These are phyloP conservation scores for Neosalanx taihuensis DNA, from an alignment of 2,797 vertebrate species.

Conservation along the genomic window DNA sequence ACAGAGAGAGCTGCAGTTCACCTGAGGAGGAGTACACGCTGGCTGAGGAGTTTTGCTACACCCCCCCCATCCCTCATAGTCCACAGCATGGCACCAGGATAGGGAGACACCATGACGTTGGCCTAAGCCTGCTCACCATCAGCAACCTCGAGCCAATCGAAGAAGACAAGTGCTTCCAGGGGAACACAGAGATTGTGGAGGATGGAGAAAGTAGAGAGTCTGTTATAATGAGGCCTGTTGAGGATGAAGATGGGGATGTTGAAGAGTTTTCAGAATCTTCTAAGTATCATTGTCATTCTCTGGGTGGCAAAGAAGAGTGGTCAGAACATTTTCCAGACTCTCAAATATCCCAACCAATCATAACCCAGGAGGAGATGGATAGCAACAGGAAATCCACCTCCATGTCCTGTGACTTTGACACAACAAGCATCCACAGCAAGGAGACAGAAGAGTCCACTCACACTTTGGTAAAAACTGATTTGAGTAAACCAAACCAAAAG, in stretches of 20 bases:
- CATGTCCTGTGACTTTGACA: slow-evolving; percentile 47
- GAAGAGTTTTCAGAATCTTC: neutral
- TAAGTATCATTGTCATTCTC: no score
- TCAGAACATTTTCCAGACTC: slow-evolving; percentile 32
- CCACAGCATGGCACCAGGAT: slow-evolving; percentile 33
- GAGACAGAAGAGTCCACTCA: slow-evolving; percentile 42
- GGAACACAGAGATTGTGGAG: slow-evolving; percentile 24
- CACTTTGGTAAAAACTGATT: slow-evolving; percentile 45
- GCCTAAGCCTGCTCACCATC: slow-evolving; percentile 32
- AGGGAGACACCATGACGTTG: slow-evolving; percentile 34
- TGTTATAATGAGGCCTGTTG: slow-evolving; percentile 37
- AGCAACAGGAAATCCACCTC: slow-evolving; percentile 40
- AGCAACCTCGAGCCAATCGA: slow-evolving; percentile 60
- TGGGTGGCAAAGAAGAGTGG: slow-evolving; percentile 6
- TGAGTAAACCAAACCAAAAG: slow-evolving; percentile 65
- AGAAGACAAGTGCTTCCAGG: slow-evolving; percentile 49
- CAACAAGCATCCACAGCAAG: slow-evolving; percentile 49
- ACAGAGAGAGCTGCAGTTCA: slow-evolving; percentile 13
- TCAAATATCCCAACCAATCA: slow-evolving; percentile 21
- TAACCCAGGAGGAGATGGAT: slow-evolving; percentile 35
- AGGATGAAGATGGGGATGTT: slow-evolving; percentile 22
- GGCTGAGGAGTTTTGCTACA: slow-evolving; percentile 19
- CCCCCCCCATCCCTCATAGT: slow-evolving; percentile 7
- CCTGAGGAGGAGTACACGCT: slow-evolving; percentile 17
- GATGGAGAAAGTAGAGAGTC: slow-evolving; percentile 5